Percentiles rank a stretch among this genome's conserved stretches.
Evolutionary conservation across 2,888 invertebrate species (phyloP).

Genomic region (Ormia ochracea): DNA sequence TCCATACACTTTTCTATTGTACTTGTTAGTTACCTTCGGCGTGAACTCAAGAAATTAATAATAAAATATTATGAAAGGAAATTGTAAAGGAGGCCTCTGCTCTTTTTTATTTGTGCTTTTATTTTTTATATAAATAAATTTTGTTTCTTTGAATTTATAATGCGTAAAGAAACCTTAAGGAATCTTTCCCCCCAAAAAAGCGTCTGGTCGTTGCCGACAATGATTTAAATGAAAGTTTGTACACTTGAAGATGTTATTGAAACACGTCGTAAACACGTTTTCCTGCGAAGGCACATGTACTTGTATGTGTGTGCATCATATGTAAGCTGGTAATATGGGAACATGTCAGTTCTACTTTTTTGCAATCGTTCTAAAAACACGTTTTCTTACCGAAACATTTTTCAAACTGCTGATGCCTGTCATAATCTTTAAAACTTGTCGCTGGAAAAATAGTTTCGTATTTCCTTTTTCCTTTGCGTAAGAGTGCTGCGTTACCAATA

Average conservation of each 20-base stretch:
- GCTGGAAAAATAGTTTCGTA: not conserved
- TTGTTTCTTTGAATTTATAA: not conserved
- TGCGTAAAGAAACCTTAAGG: not conserved
- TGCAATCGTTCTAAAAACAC: not conserved
- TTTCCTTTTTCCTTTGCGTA: not conserved
- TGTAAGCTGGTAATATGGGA: no score
- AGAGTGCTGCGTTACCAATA: not conserved
- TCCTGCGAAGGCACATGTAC: no score
- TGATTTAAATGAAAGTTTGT: not conserved
- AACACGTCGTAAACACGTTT: no score
- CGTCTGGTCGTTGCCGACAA: constrained; percentile 34
- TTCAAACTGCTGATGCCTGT: not conserved
- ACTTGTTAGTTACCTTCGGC: constrained; percentile 13
- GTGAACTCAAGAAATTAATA: not conserved
- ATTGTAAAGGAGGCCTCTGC: constrained; percentile 37
- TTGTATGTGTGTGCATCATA: no score
- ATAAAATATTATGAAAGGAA: not conserved
- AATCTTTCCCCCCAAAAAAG: not conserved
- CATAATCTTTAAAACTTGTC: not conserved
- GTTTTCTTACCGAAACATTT: not conserved
- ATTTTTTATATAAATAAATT: no score
- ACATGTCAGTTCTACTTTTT: not conserved
- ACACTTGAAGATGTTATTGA: not conserved
- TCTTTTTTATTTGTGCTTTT: no score
- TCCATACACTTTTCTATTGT: constrained; percentile 13